Evolutionary conservation across 1,140 invertebrate genomes (phyloP).

Genomic region (Laupala kohalensis): DNA sequence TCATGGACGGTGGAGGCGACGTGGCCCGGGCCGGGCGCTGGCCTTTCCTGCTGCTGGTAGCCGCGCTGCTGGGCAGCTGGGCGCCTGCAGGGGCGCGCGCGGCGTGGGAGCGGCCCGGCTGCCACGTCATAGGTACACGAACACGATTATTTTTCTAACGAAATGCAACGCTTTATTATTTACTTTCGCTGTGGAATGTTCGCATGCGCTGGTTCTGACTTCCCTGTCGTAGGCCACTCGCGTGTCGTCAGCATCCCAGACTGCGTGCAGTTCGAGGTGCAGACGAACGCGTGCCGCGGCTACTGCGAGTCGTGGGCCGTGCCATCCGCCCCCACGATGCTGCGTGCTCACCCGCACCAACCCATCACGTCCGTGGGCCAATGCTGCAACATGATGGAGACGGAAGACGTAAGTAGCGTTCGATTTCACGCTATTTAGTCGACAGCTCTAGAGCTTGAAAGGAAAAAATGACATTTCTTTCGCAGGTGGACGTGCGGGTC

Average conservation of each 20-base stretch:
- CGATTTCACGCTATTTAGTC: not conserved
- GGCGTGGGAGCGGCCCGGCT: too few species aligned
- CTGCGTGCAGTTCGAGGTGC: constrained; percentile 70
- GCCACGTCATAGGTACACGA: too few species aligned
- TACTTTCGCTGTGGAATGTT: not conserved
- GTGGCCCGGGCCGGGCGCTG: too few species aligned
- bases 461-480: not conserved
- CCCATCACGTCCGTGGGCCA: constrained; percentile 73
- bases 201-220: not conserved
- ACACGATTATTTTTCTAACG: too few species aligned
- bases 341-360: constrained; percentile 42
- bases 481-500: constrained; percentile 50
- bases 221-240: constrained; percentile 47
- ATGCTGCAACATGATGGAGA: constrained; percentile 80
- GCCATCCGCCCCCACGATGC: constrained; percentile 43
- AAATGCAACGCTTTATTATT: too few species aligned
- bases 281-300: constrained; percentile 74
- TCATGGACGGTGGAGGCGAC: too few species aligned
- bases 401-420: constrained; percentile 51
- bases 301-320: constrained; percentile 73
- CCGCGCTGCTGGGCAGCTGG: too few species aligned
- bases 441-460: too few species aligned
- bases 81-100: too few species aligned
- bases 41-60: too few species aligned
- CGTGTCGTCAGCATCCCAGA: constrained; percentile 64